Evolutionary conservation across 2,888 invertebrate genomes (phyloP).

Genomic region (Eupithecia dodoneata): DNA sequence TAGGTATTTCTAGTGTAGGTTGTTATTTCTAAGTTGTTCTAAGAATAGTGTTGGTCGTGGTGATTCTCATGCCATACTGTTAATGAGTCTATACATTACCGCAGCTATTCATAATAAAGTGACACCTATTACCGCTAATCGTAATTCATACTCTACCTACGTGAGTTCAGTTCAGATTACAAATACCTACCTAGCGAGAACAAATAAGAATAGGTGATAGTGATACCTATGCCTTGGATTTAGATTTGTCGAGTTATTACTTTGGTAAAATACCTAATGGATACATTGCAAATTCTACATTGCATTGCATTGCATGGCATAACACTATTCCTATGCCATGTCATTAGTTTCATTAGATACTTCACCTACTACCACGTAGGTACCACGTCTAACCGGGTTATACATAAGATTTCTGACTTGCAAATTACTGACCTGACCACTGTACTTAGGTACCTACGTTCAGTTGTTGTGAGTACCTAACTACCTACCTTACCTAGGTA

Average conservation of each 20-base stretch:
- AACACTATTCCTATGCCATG: neutral
- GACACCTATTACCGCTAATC: neutral
- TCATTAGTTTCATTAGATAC: constrained; percentile 2
- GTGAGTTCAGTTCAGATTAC: neutral
- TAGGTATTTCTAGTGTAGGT: neutral
- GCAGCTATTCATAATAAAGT: constrained; percentile 1
- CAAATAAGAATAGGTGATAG: neutral
- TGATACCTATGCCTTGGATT: too few species aligned
- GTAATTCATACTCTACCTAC: neutral
- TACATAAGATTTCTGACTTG: constrained; percentile 1
- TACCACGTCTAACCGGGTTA: neutral
- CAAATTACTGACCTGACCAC: neutral
- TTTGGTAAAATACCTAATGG: too few species aligned
- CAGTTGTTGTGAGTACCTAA: neutral
- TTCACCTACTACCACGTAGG: neutral
- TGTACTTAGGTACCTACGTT: neutral
- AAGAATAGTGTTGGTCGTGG: constrained; percentile 8
- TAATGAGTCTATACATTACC: constrained; percentile 2
- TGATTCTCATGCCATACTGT: constrained; percentile 3
- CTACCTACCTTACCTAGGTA: neutral
- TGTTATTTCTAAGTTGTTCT: neutral
- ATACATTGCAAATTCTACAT: too few species aligned
- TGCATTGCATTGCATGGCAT: neutral
- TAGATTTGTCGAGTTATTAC: too few species aligned
- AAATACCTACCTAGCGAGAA: neutral